Base-by-base conservation (phyloP, 2,797 vertebrate species). In the Steatocranus sp. region DNA sequence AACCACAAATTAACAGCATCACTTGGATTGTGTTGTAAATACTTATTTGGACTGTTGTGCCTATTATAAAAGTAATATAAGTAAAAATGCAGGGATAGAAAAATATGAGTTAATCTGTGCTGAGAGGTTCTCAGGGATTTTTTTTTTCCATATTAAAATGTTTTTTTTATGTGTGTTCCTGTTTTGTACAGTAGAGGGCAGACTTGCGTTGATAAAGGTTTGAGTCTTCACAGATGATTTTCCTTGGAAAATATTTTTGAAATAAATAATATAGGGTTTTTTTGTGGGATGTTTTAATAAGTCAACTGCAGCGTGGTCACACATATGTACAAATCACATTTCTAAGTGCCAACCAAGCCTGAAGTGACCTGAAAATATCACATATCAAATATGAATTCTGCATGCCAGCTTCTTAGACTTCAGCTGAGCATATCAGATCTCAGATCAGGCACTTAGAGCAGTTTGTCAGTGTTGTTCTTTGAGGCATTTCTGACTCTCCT, bases 141-240 rank as follows among this genome's bases (percentile, higher is more conserved):
- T 75, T 18, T 12, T 27, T 12, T 36, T n/a, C 2, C 23, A 3
- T 66, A 15, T 73, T 63, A 61, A 56, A 53, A 58, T 46, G 25
- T 75, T 53, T 86, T 9, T 63, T 63, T 53, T 30, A 56, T 18
- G 18, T 18, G n/a, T 84, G 15, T 85, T 82, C 25, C 18, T 20
- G 20, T 70, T 87, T 76, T 85, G 17, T 83, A 92, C 95, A 92
- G 82, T 76, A 95, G 95, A 86, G 84, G 95, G 94, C 86, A 92
- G 83, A 76, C 14, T 83, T 85, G 83, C 53, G 80, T 82, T 82
- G 75, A 43, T 84, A 75, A 75, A 83, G 54, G 30, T 74, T 49
- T 79, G 4, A 79, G 20, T 70, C 15, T 70, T 46, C 2, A 56
- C 27, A 77, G 11, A 9, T 20, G 7, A 7, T 53, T 75, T 50